Percentiles rank a stretch among this genome's conserved stretches.
Evolutionary conservation across 2,888 invertebrate species (phyloP).

Genomic region (Monopis laevigella): DNA sequence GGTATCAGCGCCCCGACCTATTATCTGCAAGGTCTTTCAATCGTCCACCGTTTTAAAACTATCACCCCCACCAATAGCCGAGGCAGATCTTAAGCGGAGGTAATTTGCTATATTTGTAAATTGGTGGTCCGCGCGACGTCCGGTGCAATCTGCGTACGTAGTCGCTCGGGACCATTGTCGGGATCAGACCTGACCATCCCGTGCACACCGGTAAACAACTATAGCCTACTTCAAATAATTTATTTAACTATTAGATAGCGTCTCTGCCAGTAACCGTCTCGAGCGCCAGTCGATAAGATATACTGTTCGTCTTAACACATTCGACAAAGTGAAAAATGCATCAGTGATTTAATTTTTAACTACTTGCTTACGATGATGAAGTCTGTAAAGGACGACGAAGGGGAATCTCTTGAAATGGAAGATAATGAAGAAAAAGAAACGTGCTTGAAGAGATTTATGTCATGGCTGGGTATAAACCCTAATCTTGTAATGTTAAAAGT

Average conservation of each 20-base stretch:
- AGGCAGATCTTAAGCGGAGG: slow-evolving; percentile 66
- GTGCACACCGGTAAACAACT: slow-evolving; percentile 29
- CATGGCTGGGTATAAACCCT: slow-evolving; percentile 72
- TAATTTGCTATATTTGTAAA: slow-evolving; percentile 67
- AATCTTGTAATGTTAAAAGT: slow-evolving; percentile 84
- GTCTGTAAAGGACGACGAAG: slow-evolving; percentile 26
- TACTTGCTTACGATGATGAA: slow-evolving; percentile 23
- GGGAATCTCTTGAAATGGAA: slow-evolving; percentile 50
- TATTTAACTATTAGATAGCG: slow-evolving; percentile 46
- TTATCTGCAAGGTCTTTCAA: slow-evolving; percentile 61
- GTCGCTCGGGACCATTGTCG: slow-evolving; percentile 51
- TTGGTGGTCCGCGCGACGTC: slow-evolving; percentile 56
- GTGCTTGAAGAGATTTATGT: slow-evolving; percentile 52
- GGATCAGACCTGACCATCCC: slow-evolving; percentile 23
- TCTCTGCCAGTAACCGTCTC: slow-evolving; percentile 30
- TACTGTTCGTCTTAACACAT: slow-evolving; percentile 37
- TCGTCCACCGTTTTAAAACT: slow-evolving; percentile 61
- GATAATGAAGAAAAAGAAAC: slow-evolving; percentile 45
- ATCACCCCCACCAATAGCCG: slow-evolving; percentile 62
- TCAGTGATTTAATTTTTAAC: slow-evolving; percentile 41
- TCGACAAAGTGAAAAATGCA: not conserved
- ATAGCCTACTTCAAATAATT: slow-evolving; percentile 22
- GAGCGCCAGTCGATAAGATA: slow-evolving; percentile 60
- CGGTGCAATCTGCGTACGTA: slow-evolving; percentile 40
- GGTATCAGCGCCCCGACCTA: slow-evolving; percentile 37